These are phyloP conservation scores for Aquatica leii DNA, from an alignment of 2,888 invertebrate genomes.

Conservation along the genomic window DNA sequence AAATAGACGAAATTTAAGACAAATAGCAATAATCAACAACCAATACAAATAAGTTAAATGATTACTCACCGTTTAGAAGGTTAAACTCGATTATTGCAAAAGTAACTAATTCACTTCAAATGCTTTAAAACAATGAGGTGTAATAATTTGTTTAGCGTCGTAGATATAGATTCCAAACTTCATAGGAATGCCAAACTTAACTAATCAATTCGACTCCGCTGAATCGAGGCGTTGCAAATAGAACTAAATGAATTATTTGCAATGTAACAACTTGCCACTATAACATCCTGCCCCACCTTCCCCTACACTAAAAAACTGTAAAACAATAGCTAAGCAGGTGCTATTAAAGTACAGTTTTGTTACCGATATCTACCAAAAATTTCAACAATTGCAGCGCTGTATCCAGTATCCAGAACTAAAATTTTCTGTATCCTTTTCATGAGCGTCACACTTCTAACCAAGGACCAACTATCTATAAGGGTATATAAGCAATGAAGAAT, in stretches of 20 bases:
- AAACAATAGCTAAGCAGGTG: no score
- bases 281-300: not conserved
- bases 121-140: not conserved
- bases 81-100: not conserved
- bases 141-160: not conserved
- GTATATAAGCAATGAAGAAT: no score
- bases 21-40: conserved; percentile 1
- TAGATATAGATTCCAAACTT: not conserved
- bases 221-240: not conserved
- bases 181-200: not conserved
- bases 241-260: not conserved
- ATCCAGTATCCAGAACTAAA: no score
- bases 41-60: not conserved
- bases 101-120: not conserved
- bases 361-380: no score
- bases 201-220: not conserved
- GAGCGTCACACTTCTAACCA: no score
- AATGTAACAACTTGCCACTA: not conserved
- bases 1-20: not conserved
- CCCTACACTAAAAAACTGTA: no score
- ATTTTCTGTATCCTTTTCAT: no score
- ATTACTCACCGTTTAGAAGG: not conserved
- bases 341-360: no score
- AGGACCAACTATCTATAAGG: no score
- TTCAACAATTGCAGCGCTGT: no score